Conservation (phyloP, 2,888 invertebrate genomes). For the Polydrusus cervinus region DNA sequence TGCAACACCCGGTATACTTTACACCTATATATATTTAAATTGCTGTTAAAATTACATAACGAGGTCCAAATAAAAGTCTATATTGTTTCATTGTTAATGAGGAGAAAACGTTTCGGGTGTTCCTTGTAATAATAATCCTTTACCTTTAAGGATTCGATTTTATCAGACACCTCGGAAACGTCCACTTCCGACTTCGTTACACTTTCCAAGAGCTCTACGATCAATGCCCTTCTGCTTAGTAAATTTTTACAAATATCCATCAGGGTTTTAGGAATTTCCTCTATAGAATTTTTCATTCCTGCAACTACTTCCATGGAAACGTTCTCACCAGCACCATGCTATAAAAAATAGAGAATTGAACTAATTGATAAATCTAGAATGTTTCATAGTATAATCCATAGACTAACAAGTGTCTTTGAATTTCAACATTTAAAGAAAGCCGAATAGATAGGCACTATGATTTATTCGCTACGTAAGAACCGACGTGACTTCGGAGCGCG, state of each 20-base stretch:
- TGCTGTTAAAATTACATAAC: too few species aligned
- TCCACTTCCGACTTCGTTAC: conserved; percentile 62
- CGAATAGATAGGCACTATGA: too few species aligned
- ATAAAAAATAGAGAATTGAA: not conserved
- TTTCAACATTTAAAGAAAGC: too few species aligned
- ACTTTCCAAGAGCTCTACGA: conserved; percentile 64
- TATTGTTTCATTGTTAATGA: too few species aligned
- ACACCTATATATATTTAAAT: too few species aligned
- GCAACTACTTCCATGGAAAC: conserved; percentile 49
- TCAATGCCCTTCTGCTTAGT: conserved; percentile 61
- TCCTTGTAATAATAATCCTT: not conserved
- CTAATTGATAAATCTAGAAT: not conserved
- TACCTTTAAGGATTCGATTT: conserved; percentile 60
- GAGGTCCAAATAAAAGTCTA: too few species aligned
- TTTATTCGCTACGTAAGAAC: too few species aligned
- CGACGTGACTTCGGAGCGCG: too few species aligned
- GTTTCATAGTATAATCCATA: too few species aligned
- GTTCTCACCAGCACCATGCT: conserved; percentile 46
- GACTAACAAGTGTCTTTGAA: too few species aligned
- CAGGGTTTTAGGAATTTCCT: conserved; percentile 65
- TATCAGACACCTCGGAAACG: conserved; percentile 58
- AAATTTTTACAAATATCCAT: conserved; percentile 65
- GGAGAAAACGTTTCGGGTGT: too few species aligned
- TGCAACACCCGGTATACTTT: too few species aligned
- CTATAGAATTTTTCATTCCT: conserved; percentile 64